A percentile compares a stretch with the other conserved stretches of the same genome.
phyloP scores from a whole-genome alignment of 2,113 vertebrate genomes.

The Tachysurus fulvidraco region DNA sequence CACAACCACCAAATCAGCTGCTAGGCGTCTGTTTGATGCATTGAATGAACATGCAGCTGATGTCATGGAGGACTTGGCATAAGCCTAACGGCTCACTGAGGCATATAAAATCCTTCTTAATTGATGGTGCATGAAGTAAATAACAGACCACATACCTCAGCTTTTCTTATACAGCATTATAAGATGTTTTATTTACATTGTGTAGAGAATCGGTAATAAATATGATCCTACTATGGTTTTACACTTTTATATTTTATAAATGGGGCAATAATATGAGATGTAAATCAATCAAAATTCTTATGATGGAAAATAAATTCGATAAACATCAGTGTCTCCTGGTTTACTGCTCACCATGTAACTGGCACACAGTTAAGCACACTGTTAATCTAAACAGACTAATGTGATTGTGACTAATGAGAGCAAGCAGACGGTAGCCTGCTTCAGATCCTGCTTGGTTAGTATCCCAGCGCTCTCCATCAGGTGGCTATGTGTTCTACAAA shows the following conservation, averaged over 20 bases:
- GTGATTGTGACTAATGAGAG: too few species aligned
- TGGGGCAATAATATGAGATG: background rate
- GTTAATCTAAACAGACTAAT: background rate
- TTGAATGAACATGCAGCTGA: constrained; percentile 5
- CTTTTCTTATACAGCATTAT: background rate
- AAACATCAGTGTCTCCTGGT: background rate
- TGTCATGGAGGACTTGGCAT: constrained; percentile 50
- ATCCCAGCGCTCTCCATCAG: too few species aligned
- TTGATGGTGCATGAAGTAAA: background rate
- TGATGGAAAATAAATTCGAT: background rate
- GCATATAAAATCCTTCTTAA: background rate
- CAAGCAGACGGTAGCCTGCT: too few species aligned
- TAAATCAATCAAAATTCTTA: background rate
- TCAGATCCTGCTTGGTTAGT: too few species aligned
- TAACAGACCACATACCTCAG: background rate
- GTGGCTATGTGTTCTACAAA: too few species aligned
- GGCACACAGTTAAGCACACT: background rate
- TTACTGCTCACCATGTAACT: background rate
- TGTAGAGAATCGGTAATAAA: background rate
- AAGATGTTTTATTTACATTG: background rate
- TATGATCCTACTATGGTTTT: background rate
- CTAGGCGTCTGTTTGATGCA: constrained; percentile 40
- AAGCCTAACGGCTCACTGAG: background rate
- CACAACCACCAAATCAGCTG: constrained; percentile 24
- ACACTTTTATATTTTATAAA: background rate